Base-by-base conservation (phyloP, 2,113 vertebrate species). In the Nycticorax nycticorax region DNA sequence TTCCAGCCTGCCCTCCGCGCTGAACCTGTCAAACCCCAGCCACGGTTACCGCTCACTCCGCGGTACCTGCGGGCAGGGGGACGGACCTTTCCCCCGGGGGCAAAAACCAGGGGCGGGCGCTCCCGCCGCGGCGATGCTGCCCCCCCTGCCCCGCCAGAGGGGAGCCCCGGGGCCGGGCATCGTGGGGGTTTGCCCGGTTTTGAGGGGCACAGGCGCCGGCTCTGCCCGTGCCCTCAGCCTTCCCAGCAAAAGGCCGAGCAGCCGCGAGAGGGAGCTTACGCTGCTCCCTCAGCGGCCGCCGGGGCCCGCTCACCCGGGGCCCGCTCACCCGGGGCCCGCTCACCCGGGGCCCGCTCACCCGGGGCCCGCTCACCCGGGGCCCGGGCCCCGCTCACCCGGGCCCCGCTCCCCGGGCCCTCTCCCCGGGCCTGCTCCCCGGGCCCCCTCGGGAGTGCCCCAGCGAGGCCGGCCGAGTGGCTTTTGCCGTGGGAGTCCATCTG, bases 231-330 rank as follows among this genome's bases (percentile, higher is more conserved):
- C 33, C 2, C 28, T 0, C 19, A 5, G 16, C 43, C 15, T 8
- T 28, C 0, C 24, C 43, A 7, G 75, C 32, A 5, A 2, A 4
- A 4, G 0, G 47, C 20, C 0, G 10, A 19, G 3, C 5, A n/a
- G 41, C 71, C 90, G 35, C 85, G 2, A 95, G 85, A 56, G 85
- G 81, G 89, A 56, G 89, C 81, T 8, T 6, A 1, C 32, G 12
- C 4, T 5, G 81, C 88, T 28, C 80, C 1, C 37, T 1, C 8
- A 28, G 21, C n/a, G n/a, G n/a, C n/a, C n/a, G n/a, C n/a, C n/a
- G n/a, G n/a, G n/a, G n/a, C n/a, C n/a, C n/a, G n/a, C n/a, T n/a
- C n/a, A n/a, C n/a, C n/a, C n/a, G n/a, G n/a, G n/a, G n/a, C n/a
- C n/a, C n/a, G n/a, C n/a, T n/a, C n/a, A n/a, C n/a, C n/a, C n/a